Evolutionary conservation across 1,140 invertebrate species (phyloP), one percentile per base, ranked within the genome.

Genomic region (Tetragonula clypearis): DNA sequence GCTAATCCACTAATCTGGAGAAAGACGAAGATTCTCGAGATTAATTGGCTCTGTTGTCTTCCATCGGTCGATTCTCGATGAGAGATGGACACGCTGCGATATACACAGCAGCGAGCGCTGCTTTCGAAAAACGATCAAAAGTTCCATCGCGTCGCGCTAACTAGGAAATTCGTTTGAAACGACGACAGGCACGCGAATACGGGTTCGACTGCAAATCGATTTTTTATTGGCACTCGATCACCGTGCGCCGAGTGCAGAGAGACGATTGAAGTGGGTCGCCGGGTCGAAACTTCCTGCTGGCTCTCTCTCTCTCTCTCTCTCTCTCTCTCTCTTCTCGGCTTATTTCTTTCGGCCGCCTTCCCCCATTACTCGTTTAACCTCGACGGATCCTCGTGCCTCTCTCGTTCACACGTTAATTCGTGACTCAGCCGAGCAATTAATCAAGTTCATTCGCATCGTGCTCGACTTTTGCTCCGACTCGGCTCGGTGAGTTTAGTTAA

Each of bases 341-440:
- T 53, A 68, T 79, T 66, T 41, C 69, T 72, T 8, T 41, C 4
- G 41, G 41, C 41, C 9, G 8, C 41, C 41, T 49, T 49, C 19
- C 26, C 30, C 49, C 26, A 19, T 53, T 35, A 19, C 71, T 72
- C 53, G 55, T 85, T 53, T 21, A 56, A 56, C 53, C 1, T 21
- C 21, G 73, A 19, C 73, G 6, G 15, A 26, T 30, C 76, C 55
- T 17, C 35, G 49, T 26, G 66, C 4, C 65, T 62, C 49, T 76
- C 78, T 79, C 87, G 87, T 91, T 91, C 90, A 77, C 85, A 91
- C 90, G 85, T 88, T 91, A 91, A 91, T 91, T 91, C 90, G 82
- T 91, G 90, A 91, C 90, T 91, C 90, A 88, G 88, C 75, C 86
- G 82, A 80, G 81, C 83, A 91, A 91, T 91, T 91, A 91, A 91